phyloP scores from a whole-genome alignment of 2,888 invertebrate genomes.

The Mythimna pallens region DNA sequence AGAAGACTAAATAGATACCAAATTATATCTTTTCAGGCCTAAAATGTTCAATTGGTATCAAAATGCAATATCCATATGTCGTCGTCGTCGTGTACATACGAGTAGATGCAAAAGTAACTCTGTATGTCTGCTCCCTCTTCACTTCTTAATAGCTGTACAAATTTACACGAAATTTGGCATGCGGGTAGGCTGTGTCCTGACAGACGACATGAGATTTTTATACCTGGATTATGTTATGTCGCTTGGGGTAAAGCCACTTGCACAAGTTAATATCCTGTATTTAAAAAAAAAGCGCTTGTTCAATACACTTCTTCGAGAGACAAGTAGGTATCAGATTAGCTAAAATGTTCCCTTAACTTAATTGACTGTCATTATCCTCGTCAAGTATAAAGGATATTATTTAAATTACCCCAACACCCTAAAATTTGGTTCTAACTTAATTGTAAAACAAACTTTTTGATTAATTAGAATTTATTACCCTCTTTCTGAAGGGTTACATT shows the following conservation, averaged over 20 bases:
- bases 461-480: conserved; percentile 34
- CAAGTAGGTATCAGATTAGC: neutral
- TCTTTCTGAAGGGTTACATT: neutral
- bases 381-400: conserved; percentile 26
- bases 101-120: too few species aligned
- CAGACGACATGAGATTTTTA: too few species aligned
- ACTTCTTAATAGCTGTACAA: too few species aligned
- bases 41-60: too few species aligned
- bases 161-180: too few species aligned
- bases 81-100: too few species aligned
- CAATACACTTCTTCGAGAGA: neutral
- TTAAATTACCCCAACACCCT: conserved; percentile 33
- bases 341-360: conserved; percentile 3
- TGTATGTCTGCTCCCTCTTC: too few species aligned
- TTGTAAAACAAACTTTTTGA: conserved; percentile 39
- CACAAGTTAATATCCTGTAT: too few species aligned
- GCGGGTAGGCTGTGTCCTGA: too few species aligned
- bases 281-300: neutral
- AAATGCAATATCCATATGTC: too few species aligned
- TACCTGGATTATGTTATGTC: too few species aligned
- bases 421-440: conserved; percentile 31
- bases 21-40: neutral
- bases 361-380: conserved; percentile 31
- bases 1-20: neutral
- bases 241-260: too few species aligned